These are phyloP conservation scores for Mimumesa dahlbomi DNA, from an alignment of 2,888 invertebrate genomes.

Conservation along the genomic window DNA sequence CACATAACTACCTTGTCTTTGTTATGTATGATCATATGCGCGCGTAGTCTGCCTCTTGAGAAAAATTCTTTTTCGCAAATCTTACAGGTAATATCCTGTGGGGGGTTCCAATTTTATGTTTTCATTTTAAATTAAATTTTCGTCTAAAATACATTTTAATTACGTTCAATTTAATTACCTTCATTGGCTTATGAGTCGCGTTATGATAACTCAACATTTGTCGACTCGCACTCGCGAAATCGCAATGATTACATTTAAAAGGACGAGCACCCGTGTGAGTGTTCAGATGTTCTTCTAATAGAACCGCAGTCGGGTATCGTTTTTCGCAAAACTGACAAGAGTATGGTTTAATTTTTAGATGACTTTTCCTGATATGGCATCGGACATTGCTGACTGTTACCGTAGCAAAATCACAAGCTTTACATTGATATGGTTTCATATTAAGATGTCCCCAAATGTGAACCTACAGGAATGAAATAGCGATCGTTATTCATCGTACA, in stretches of 20 bases:
- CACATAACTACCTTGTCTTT: slow-evolving; percentile 69
- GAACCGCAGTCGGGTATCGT: slow-evolving; percentile 66
- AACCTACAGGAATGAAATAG: slow-evolving; percentile 54
- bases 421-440: slow-evolving; percentile 73
- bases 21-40: slow-evolving; percentile 71
- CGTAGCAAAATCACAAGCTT: slow-evolving; percentile 69
- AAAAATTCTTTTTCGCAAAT: slow-evolving; percentile 69
- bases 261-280: slow-evolving; percentile 72
- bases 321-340: slow-evolving; percentile 69
- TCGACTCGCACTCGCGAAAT: slow-evolving; percentile 68
- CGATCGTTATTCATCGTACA: not conserved
- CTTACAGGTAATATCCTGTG: slow-evolving; percentile 70
- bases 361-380: slow-evolving; percentile 73
- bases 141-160: slow-evolving; percentile 1
- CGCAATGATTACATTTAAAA: slow-evolving; percentile 65
- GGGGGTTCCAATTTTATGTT: not conserved
- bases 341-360: slow-evolving; percentile 74
- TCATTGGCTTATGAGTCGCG: slow-evolving; percentile 66
- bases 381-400: slow-evolving; percentile 73
- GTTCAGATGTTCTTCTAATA: slow-evolving; percentile 72
- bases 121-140: not conserved
- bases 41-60: slow-evolving; percentile 69
- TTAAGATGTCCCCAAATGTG: slow-evolving; percentile 74
- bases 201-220: slow-evolving; percentile 71
- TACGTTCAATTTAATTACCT: slow-evolving; percentile 58